Base-by-base conservation (phyloP, 1,140 invertebrate genomes). In the Diploscapter pachys region DNA sequence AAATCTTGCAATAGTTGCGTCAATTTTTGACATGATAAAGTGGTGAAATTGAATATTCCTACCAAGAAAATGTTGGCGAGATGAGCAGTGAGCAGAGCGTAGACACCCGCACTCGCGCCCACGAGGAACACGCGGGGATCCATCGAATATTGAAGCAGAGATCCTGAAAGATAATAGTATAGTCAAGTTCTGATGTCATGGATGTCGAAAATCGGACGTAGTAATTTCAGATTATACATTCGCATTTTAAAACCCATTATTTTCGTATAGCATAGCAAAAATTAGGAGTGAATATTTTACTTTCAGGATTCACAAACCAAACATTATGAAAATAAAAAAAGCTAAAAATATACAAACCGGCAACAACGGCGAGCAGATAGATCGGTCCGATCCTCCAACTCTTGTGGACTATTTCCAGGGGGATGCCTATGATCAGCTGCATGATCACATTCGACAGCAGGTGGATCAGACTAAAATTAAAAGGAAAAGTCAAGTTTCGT, bases 71-170 rank as follows among this genome's bases (percentile, higher is more conserved):
- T 92, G 49, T 93, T 95, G 11, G 95, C 93, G 56, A 98, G 89
- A 85, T 99, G 95, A 9, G 95, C 95, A 0, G 95, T 92, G 50
- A 98, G 93, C 3, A 98, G 82, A 4, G 95, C 93, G 86, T 98
- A 98, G 0, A 96, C 95, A 0, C 95, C 96, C 8, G 94, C 95
- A 55, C 93, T 96, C 4, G 95, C 95, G 50, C 96, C 96, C 5
- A 94, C 95, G 3, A 98, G 87, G 80, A 89, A 93, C 2, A 93
- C 92, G 59, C 87, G 86, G 0, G 93, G 93, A 88, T 96, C 95
- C 4, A 92, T 90, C 2, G 97, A 88, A 3, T 93, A 96, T 13
- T 93, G 94, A 6, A 91, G 87, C 11, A 90, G 80, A 3, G 89
- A 87, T 8, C 89, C 89, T 91, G 85, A 57, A 49, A 31, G 31